phyloP scores from a whole-genome alignment of 2,888 invertebrate genomes.

The Chesias legatella region DNA sequence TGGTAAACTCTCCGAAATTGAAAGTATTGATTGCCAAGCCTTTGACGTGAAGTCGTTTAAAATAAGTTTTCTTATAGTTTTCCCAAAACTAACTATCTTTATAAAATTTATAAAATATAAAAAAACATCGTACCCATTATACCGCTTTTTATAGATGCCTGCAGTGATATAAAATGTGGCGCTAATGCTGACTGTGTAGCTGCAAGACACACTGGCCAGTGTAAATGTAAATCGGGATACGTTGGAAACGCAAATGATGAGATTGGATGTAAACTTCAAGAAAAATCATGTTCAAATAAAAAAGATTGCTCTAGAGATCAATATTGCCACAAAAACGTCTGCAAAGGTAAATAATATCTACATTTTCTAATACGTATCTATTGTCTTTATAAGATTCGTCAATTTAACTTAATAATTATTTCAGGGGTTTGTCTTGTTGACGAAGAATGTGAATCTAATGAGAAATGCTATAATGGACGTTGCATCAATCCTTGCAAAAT shows the following conservation, averaged over 20 bases:
- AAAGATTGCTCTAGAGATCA: slow-evolving; percentile 88
- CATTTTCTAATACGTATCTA: too few species aligned
- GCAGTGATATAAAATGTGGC: slow-evolving; percentile 88
- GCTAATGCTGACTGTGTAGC: slow-evolving; percentile 91
- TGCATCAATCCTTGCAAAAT: slow-evolving; percentile 89
- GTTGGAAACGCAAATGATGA: slow-evolving; percentile 87
- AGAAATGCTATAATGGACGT: slow-evolving; percentile 90
- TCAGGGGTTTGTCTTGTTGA: slow-evolving; percentile 88
- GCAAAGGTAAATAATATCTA: slow-evolving; percentile 86
- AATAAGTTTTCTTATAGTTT: too few species aligned
- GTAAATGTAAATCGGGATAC: slow-evolving; percentile 89
- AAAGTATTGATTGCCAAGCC: too few species aligned
- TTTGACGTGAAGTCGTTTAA: too few species aligned
- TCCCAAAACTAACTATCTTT: too few species aligned
- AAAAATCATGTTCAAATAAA: slow-evolving; percentile 85
- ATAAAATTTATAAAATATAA: too few species aligned
- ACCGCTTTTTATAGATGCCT: slow-evolving; percentile 84
- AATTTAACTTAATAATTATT: too few species aligned
- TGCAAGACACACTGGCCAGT: slow-evolving; percentile 86
- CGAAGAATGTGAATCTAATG: slow-evolving; percentile 88
- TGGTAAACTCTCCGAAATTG: too few species aligned
- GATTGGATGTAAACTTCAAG: slow-evolving; percentile 87
- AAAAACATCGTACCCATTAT: too few species aligned
- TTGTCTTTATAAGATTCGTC: too few species aligned
- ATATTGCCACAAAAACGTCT: slow-evolving; percentile 89